A percentile compares a stretch with the other conserved stretches of the same genome.
Conservation (phyloP, 2,797 vertebrate genomes). For the Diceros bicornis region DNA sequence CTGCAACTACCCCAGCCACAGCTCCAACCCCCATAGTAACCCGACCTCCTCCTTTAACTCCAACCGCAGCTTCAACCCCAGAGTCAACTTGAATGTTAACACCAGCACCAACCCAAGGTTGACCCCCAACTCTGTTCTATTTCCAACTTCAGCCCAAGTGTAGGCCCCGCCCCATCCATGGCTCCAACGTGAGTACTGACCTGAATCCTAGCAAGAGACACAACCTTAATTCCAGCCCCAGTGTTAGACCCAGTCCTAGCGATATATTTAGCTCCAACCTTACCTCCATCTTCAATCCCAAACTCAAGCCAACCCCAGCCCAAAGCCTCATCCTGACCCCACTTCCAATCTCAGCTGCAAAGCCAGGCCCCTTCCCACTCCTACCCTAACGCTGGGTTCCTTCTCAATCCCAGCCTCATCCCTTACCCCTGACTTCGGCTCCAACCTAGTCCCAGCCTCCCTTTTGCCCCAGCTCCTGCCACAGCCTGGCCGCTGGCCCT, state of each 20-base stretch:
- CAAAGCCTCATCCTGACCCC: not conserved
- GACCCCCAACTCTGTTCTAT: not conserved
- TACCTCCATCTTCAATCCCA: not conserved
- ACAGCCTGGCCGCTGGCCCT: not conserved
- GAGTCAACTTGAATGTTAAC: not conserved
- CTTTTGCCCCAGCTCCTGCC: not conserved
- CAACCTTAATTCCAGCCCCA: not conserved
- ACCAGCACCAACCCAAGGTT: not conserved
- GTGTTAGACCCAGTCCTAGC: not conserved
- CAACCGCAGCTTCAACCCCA: not conserved
- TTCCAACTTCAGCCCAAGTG: not conserved
- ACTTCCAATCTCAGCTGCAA: not conserved
- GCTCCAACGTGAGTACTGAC: not conserved
- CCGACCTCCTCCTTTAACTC: not conserved
- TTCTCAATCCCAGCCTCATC: not conserved
- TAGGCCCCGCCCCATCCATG: not conserved
- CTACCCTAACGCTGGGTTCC: not conserved
- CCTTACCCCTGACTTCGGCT: not conserved
- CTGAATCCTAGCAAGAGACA: not conserved
- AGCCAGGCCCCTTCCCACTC: not conserved
- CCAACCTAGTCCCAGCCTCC: not conserved
- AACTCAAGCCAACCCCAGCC: not conserved
- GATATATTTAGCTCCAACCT: not conserved
- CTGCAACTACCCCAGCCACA: not conserved
- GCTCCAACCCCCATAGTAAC: not conserved